Conservation (phyloP, 2,797 vertebrate genomes). For the Macroramphosus scolopax region DNA sequence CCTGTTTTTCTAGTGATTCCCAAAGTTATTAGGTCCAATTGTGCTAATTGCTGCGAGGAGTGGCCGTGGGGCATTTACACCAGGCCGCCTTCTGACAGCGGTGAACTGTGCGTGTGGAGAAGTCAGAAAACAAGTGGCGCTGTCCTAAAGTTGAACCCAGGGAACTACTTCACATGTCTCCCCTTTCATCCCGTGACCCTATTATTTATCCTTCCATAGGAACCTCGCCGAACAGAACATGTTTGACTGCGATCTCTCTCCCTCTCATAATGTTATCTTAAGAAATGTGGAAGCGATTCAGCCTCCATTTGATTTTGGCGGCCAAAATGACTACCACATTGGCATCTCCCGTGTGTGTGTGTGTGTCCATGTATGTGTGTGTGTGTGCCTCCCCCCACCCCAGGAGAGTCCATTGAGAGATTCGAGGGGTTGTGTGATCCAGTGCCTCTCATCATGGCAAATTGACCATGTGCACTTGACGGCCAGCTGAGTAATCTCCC, state of each 20-base stretch:
- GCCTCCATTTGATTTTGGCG: conserved; percentile 75
- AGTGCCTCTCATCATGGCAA: conserved; percentile 74
- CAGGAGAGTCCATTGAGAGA: conserved; percentile 59
- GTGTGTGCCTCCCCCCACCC: conserved; percentile 4
- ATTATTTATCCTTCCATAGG: conserved; percentile 74
- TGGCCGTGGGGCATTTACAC: conserved; percentile 57
- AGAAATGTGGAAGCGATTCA: conserved; percentile 83
- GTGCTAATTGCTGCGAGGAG: conserved; percentile 69
- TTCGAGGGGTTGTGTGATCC: conserved; percentile 69
- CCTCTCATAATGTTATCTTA: conserved; percentile 83
- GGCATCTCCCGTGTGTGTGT: conserved; percentile 40
- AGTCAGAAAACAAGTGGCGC: conserved; percentile 69
- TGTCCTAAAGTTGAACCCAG: conserved; percentile 69
- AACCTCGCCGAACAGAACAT: conserved; percentile 69
- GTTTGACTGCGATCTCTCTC: conserved; percentile 71
- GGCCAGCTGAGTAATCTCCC: conserved; percentile 76
- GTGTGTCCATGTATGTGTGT: conserved; percentile 31
- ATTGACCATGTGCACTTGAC: conserved; percentile 76
- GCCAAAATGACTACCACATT: conserved; percentile 81
- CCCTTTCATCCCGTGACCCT: conserved; percentile 76
- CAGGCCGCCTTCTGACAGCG: conserved; percentile 64
- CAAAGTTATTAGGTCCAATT: conserved; percentile 72
- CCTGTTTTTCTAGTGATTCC: conserved; percentile 69
- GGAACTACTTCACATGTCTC: conserved; percentile 69
- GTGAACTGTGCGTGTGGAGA: conserved; percentile 49